Base-by-base conservation (phyloP, 2,113 vertebrate genomes). In the Prunella himalayana region DNA sequence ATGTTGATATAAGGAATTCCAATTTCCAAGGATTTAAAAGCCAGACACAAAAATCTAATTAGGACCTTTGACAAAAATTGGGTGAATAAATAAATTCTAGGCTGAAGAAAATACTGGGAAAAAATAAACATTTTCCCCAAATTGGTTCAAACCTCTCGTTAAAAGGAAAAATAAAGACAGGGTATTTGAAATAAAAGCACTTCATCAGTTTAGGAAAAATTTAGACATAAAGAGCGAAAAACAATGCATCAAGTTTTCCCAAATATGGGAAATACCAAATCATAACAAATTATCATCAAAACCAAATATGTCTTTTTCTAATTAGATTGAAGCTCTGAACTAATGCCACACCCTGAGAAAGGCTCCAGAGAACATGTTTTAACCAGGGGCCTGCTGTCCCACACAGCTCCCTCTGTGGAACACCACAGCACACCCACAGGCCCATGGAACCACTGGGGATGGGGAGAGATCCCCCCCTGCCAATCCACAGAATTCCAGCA, bases 31-130 rank as follows among this genome's bases (percentile, higher is more conserved):
- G 53, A 84, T 82, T 95, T 92, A 86, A 89, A 95, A 84, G 91
- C 69, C 86, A 92, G 88, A 83, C 72, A 90, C 27, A 88, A 77
- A 92, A 84, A 88, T 65, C 57, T 60, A 84, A 89, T 91, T 91
- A 71, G 69, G 49, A 92, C 20, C 69, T 79, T 45, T 83, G 82
- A 93, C 82, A 94, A 87, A 93, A 96, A 61, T 7, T 41, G 63
- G n/a, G 59, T 82, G 45, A 95, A 92, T 79, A 93, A 95, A 93
- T 82, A 96, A 80, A 94, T 94, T 85, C n/a, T 69, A n/a, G 31
- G 66, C 66, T 87, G 63, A 95, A 88, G n/a, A 89, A 82, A 88
- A 92, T 33, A 89, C 19, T 79, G 41, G 49, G 56, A 50, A 71
- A 72, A 71, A 88, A 80, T n/a, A 94, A 96, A 95, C n/a, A 76